These are phyloP conservation scores for Bradypodion pumilum DNA, from an alignment of 2,797 vertebrate genomes.

Conservation along the genomic window DNA sequence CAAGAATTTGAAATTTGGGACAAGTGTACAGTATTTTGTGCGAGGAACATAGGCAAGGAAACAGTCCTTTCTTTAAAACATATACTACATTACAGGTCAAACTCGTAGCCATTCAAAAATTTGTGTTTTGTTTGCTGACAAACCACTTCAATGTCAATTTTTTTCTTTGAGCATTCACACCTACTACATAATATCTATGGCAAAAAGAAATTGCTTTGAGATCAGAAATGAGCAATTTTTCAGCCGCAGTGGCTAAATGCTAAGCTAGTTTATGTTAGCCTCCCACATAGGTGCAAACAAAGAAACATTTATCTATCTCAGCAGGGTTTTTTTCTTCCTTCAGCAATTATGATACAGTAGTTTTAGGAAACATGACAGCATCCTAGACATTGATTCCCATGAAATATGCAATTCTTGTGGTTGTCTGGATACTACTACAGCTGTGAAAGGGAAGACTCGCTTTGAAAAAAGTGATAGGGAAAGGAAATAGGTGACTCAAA, in stretches of 20 bases:
- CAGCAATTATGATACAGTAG: background rate
- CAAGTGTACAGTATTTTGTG: background rate
- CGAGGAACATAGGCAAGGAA: background rate
- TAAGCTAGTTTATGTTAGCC: background rate
- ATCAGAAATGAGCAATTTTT: background rate
- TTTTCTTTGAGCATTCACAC: background rate
- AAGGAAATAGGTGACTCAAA: background rate
- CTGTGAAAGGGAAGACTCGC: background rate
- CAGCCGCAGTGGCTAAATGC: background rate
- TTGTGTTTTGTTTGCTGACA: background rate
- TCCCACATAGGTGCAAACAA: no score
- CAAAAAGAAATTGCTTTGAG: background rate
- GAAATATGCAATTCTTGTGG: background rate
- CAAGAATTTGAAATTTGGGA: background rate
- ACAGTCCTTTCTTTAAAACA: background rate
- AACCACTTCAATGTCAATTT: background rate
- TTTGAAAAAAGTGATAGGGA: background rate
- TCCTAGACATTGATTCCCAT: background rate
- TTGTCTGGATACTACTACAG: background rate
- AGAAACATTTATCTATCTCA: no score
- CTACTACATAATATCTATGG: background rate
- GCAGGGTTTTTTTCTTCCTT: no score
- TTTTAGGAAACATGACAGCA: background rate
- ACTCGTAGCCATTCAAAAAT: background rate
- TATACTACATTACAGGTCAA: background rate